Percentiles rank a stretch among this genome's conserved stretches.
phyloP scores from a whole-genome alignment of 2,888 invertebrate genomes.

The Amphipyra berbera region DNA sequence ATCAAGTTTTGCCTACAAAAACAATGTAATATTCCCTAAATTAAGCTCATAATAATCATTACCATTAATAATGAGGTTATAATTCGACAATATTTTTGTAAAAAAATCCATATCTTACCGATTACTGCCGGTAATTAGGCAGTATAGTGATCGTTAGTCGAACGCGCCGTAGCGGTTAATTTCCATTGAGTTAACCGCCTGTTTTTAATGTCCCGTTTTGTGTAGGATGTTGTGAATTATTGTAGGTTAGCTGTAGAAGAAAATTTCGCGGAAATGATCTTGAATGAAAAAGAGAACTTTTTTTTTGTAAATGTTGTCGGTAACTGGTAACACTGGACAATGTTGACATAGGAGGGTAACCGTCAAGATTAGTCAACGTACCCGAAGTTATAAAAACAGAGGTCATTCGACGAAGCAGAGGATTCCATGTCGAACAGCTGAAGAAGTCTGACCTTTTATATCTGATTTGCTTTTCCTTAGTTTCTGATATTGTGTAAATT shows the following conservation, averaged over 20 bases:
- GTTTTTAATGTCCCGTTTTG: conserved; percentile 26
- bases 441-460: too few relatives aligned
- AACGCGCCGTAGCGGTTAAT: conserved; percentile 35
- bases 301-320: too few relatives aligned
- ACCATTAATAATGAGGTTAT: conserved; percentile 4
- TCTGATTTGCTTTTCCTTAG: too few relatives aligned
- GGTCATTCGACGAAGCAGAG: too few relatives aligned
- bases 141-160: conserved; percentile 45
- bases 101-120: conserved; percentile 24
- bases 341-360: too few relatives aligned
- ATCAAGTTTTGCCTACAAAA: too few relatives aligned
- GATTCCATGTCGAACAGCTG: too few relatives aligned
- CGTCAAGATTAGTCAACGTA: too few relatives aligned
- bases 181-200: conserved; percentile 24
- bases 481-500: too few relatives aligned
- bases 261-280: conserved; percentile 5
- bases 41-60: neutral
- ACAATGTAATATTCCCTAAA: neutral
- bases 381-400: too few relatives aligned
- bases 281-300: too few relatives aligned
- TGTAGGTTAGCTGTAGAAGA: neutral
- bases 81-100: conserved; percentile 24
- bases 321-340: too few relatives aligned
- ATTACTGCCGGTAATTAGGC: conserved; percentile 55
- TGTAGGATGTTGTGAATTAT: conserved; percentile 9